Conservation (phyloP, 2,888 invertebrate genomes). For the Alsophila aescularia region DNA sequence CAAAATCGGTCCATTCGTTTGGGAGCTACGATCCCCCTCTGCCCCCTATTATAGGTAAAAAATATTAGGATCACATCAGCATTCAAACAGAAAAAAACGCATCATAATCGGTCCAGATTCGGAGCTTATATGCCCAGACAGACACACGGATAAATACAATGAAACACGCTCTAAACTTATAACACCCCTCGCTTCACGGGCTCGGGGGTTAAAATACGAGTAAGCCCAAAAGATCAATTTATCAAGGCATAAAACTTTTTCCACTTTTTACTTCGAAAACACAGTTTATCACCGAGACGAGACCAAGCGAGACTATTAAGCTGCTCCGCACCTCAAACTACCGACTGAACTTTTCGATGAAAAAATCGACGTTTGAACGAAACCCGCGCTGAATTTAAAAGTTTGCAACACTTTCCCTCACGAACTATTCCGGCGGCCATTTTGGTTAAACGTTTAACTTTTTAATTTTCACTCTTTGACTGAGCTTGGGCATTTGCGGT, state of each 20-base stretch:
- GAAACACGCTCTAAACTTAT: no score
- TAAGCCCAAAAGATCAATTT: constrained; percentile 29
- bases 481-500: constrained; percentile 38
- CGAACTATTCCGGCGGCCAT: constrained; percentile 72
- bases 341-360: constrained; percentile 55
- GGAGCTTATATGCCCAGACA: no score
- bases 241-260: constrained; percentile 36
- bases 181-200: no score
- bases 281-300: constrained; percentile 45
- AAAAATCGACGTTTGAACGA: constrained; percentile 71
- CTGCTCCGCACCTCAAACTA: constrained; percentile 53
- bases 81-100: no score
- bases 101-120: no score
- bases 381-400: constrained; percentile 73
- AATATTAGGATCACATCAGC: no score
- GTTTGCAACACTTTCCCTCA: constrained; percentile 73
- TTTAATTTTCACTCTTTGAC: constrained; percentile 58
- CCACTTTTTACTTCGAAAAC: constrained; percentile 40
- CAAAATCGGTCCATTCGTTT: no score
- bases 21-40: no score
- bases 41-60: no score
- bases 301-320: constrained; percentile 65
- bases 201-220: no score
- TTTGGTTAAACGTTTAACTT: constrained; percentile 72
- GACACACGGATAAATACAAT: no score